A percentile compares a stretch with the other conserved stretches of the same genome.
Conservation (phyloP, 2,113 vertebrate genomes). For the Onychorhynchus coronatus region DNA sequence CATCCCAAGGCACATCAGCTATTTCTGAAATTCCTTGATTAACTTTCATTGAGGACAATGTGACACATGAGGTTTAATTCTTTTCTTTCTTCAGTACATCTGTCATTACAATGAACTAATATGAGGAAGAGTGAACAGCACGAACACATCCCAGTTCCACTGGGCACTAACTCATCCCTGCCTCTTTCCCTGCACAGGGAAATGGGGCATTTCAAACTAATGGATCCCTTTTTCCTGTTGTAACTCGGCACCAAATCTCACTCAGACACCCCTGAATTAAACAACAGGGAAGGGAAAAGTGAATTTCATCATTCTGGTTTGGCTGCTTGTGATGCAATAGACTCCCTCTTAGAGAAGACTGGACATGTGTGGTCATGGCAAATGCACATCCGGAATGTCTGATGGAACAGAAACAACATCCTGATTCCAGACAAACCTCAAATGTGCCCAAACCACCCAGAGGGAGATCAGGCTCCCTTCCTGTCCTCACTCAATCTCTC, state of each 20-base stretch:
- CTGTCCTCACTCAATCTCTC: background rate
- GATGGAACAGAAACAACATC: background rate
- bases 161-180: background rate
- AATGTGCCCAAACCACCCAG: background rate
- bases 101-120: background rate
- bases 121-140: background rate
- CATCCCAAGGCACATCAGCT: background rate
- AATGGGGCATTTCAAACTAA: background rate
- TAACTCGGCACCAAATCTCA: background rate
- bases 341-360: background rate
- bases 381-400: background rate
- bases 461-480: rapidly evolving
- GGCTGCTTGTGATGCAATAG: background rate
- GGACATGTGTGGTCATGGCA: background rate
- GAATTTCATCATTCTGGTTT: background rate
- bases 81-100: background rate
- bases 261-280: background rate
- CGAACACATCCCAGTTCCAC: background rate
- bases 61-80: background rate
- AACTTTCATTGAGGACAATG: background rate
- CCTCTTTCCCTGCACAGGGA: background rate
- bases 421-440: background rate
- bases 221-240: background rate
- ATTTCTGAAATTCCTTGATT: background rate
- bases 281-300: background rate